phyloP scores from a whole-genome alignment of 1,140 invertebrate species.

The Bombus superbus region DNA sequence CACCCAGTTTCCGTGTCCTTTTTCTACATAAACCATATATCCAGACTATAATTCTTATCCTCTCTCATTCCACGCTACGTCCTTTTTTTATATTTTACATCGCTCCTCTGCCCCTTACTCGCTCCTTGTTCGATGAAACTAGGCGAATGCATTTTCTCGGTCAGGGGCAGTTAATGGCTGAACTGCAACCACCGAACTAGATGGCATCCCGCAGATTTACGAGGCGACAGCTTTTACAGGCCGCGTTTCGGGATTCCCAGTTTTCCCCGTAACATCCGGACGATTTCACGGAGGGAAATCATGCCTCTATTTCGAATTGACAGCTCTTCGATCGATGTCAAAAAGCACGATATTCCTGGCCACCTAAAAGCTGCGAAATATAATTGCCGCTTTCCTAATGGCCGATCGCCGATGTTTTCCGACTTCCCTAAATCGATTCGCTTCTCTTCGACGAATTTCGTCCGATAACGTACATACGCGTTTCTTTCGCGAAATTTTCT shows the following conservation, averaged over 20 bases:
- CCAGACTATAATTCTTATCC: background rate
- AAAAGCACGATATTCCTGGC: background rate
- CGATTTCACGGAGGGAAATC: conserved; percentile 56
- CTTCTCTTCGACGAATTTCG: background rate
- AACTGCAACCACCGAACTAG: conserved; percentile 19
- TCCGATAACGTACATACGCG: too few relatives aligned
- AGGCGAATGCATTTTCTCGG: conserved; percentile 35
- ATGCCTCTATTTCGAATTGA: conserved; percentile 26
- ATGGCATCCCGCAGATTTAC: conserved; percentile 64
- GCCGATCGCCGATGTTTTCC: background rate
- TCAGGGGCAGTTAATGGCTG: conserved; percentile 46
- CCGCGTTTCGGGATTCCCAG: conserved; percentile 66
- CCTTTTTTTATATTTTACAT: background rate
- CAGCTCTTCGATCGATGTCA: conserved; percentile 19
- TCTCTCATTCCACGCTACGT: background rate
- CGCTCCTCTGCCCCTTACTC: background rate
- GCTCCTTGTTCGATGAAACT: background rate
- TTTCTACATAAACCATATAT: background rate
- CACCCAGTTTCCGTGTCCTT: conserved; percentile 1
- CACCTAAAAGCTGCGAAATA: conserved; percentile 8
- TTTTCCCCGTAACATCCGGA: conserved; percentile 58
- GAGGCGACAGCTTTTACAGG: conserved; percentile 58
- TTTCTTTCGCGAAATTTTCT: too few relatives aligned
- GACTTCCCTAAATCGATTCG: background rate
- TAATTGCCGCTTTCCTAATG: conserved; percentile 16